Conservation (phyloP, 2,888 invertebrate genomes). For the Chaetoderma sp. region DNA sequence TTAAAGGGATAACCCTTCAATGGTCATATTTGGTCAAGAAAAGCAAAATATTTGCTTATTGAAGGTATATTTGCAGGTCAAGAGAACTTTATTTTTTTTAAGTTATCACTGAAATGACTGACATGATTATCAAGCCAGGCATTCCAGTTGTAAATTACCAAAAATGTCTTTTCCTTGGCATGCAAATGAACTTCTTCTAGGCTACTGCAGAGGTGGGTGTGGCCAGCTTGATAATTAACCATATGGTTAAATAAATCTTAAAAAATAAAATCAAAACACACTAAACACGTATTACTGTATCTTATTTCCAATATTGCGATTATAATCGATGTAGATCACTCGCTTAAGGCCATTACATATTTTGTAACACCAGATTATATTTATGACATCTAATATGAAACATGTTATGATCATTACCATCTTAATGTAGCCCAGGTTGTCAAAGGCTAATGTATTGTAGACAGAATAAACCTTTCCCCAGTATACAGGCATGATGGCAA, state of each 20-base stretch:
- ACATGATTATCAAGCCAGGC: too few relatives aligned
- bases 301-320: constrained; percentile 11
- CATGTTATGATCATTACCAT: constrained; percentile 62
- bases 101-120: too few relatives aligned
- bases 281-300: not conserved
- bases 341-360: constrained; percentile 57
- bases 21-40: too few relatives aligned
- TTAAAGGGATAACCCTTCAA: too few relatives aligned
- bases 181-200: too few relatives aligned
- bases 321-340: constrained; percentile 38
- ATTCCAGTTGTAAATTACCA: too few relatives aligned
- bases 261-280: not conserved
- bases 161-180: too few relatives aligned
- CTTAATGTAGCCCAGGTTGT: constrained; percentile 60
- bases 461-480: constrained; percentile 64
- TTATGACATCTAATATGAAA: constrained; percentile 61
- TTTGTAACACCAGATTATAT: constrained; percentile 65
- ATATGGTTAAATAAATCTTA: not conserved
- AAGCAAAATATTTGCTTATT: too few relatives aligned
- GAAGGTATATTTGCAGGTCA: too few relatives aligned
- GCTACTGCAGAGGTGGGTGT: too few relatives aligned
- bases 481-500: constrained; percentile 63
- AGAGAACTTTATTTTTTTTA: too few relatives aligned
- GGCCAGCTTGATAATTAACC: too few relatives aligned
- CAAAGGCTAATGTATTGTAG: constrained; percentile 54